phyloP scores from a whole-genome alignment of 2,113 vertebrate genomes.

The Steatornis caripensis region DNA sequence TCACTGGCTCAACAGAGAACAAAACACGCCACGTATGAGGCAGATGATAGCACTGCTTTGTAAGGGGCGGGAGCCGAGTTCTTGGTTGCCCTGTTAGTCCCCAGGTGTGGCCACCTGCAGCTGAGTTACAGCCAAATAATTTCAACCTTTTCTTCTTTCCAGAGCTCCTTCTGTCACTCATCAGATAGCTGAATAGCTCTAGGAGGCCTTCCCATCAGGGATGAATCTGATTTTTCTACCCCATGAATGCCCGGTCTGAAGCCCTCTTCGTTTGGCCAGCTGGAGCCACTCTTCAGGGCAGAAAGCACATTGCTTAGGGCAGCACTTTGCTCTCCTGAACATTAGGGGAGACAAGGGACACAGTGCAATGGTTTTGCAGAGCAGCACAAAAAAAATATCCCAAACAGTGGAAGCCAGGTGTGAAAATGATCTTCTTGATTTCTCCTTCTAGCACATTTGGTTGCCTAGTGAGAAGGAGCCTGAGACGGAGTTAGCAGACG shows the following conservation, averaged over 20 bases:
- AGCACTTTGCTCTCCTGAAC: background rate
- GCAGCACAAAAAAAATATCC: background rate
- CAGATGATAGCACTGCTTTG: background rate
- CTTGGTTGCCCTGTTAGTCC: background rate
- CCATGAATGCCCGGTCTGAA: background rate
- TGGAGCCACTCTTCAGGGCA: background rate
- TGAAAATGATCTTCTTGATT: background rate
- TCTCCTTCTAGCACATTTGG: background rate
- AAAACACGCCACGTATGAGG: background rate
- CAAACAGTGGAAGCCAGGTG: background rate
- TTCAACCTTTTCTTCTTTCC: background rate
- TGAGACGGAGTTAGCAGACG: background rate
- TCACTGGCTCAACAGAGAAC: background rate
- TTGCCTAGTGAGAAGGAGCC: background rate
- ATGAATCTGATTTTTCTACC: background rate
- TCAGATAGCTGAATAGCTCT: background rate
- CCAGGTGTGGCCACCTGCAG: background rate
- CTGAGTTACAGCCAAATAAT: background rate
- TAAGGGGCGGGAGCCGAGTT: background rate
- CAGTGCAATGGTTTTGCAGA: background rate
- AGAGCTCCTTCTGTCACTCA: background rate
- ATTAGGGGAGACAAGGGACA: background rate
- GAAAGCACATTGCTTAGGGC: background rate
- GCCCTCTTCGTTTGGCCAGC: background rate
- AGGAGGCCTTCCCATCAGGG: background rate